Evolutionary conservation across 64 coral and sea anemone species (phyloP).

Genomic region (Anthopleura sola): DNA sequence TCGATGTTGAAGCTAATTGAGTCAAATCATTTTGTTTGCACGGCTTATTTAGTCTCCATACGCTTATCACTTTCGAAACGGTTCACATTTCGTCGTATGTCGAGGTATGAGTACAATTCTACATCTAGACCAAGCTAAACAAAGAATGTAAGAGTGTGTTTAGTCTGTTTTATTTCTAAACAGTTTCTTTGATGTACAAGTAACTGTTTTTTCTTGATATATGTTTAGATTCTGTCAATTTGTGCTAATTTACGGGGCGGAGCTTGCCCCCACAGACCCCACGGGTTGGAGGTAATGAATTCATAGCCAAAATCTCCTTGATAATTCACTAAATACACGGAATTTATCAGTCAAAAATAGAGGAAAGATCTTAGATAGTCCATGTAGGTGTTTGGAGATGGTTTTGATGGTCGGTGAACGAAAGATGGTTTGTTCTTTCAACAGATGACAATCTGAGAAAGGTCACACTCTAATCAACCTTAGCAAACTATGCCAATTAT

Average conservation of each 20-base stretch:
- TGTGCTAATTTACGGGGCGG: conserved; percentile 16
- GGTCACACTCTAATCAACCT: not conserved
- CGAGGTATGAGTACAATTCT: not conserved
- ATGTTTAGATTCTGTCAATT: conserved; percentile 18
- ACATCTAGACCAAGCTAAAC: not conserved
- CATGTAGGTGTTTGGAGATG: not conserved
- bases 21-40: not conserved
- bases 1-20: not conserved
- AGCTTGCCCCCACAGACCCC: conserved; percentile 14
- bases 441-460: conserved; percentile 11
- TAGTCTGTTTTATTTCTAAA: conserved; percentile 5
- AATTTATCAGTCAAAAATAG: not conserved
- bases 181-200: conserved; percentile 7
- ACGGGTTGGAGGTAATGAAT: conserved; percentile 12
- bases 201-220: conserved; percentile 21
- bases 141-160: not conserved
- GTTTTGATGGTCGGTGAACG: not conserved
- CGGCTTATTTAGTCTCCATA: not conserved
- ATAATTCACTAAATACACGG: not conserved
- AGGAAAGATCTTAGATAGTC: not conserved
- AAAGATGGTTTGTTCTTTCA: not conserved
- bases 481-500: conserved; percentile 4
- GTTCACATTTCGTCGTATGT: not conserved
- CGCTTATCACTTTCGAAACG: not conserved
- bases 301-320: not conserved